Evolutionary conservation across 2,113 vertebrate genomes (phyloP), one percentile per base, ranked within the genome.

Genomic region (Hypomesus transpacificus): DNA sequence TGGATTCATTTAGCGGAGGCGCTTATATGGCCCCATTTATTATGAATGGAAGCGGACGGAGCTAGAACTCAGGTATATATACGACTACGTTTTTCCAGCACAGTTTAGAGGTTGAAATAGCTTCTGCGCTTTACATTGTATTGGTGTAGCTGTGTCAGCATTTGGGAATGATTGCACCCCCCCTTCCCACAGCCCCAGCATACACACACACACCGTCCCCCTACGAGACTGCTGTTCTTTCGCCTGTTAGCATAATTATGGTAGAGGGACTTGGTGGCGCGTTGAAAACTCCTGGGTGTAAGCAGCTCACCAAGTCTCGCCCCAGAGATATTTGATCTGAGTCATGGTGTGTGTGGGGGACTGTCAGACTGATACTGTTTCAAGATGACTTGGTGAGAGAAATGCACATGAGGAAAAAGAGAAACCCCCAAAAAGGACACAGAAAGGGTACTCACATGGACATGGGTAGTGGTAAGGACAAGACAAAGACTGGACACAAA

Each of bases 131-230:
- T 65, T 14, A 50, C 63, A 65, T 50, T 65, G 63, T 50, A n/a
- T 50, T 50, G 39, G 14, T 65, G 21, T n/a, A 50, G 63, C 63
- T 65, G 63, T 50, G 34, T 50, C 63, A 65, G 63, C 63, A 22
- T 65, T 65, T 65, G 63, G 39, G 63, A 65, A 18, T 13, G 1
- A 20, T 21, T 65, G 34, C 63, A 18, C 20, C 39, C 39, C 39
- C 63, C 28, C n/a, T 13, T 46, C 39, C 39, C 7, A 1, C 39
- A 46, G 39, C 39, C 39, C 39, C 7, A 46, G 21, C 18, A 20
- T 20, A 58, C 56, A 20, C 56, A 58, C 56, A 20, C 56, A 58
- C 56, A 58, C 21, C 3, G 17, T 58, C n/a, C 2, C 51, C 16
- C 22, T 14, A 2, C 7, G 66, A 51, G 16, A 14, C n/a, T 26